These are phyloP conservation scores for Falco rusticolus DNA, from an alignment of 2,797 vertebrate species.

Conservation along the genomic window DNA sequence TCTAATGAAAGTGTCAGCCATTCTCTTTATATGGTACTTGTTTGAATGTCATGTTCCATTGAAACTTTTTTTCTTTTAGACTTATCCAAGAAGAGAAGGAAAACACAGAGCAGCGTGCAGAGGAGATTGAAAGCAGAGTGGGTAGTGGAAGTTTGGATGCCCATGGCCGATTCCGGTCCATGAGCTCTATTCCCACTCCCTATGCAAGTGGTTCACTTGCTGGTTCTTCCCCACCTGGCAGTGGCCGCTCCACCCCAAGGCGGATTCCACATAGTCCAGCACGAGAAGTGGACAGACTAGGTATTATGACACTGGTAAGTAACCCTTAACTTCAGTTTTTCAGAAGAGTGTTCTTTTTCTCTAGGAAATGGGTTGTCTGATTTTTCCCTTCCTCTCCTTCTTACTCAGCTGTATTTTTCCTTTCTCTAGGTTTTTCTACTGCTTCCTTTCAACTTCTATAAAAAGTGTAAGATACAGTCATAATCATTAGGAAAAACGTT, in stretches of 20 bases:
- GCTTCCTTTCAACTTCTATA: slow-evolving; percentile 26
- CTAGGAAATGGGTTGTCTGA: neutral
- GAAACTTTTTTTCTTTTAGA: slow-evolving; percentile 64
- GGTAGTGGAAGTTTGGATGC: slow-evolving; percentile 86
- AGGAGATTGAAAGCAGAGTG: slow-evolving; percentile 93
- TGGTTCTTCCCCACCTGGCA: slow-evolving; percentile 90
- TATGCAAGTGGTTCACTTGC: slow-evolving; percentile 78
- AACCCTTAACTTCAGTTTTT: fast-evolving
- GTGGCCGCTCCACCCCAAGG: slow-evolving; percentile 90
- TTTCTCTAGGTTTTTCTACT: slow-evolving; percentile 23
- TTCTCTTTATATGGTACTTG: neutral
- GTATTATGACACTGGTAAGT: slow-evolving; percentile 94
- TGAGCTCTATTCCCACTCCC: slow-evolving; percentile 85
- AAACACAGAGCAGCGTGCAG: slow-evolving; percentile 90
- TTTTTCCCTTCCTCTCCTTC: neutral
- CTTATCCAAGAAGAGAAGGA: slow-evolving; percentile 99
- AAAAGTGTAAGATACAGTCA: slow-evolving; percentile 28
- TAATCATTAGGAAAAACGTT: slow-evolving; percentile 13
- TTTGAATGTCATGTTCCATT: fast-evolving
- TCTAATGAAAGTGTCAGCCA: fast-evolving
- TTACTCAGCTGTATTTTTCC: neutral
- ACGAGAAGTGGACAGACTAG: slow-evolving; percentile 92
- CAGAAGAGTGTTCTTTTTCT: fast-evolving
- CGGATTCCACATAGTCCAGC: slow-evolving; percentile 90
- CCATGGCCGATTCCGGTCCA: slow-evolving; percentile 86